These are phyloP conservation scores for Leucozona laternaria DNA, from an alignment of 2,888 invertebrate genomes.

Conservation along the genomic window DNA sequence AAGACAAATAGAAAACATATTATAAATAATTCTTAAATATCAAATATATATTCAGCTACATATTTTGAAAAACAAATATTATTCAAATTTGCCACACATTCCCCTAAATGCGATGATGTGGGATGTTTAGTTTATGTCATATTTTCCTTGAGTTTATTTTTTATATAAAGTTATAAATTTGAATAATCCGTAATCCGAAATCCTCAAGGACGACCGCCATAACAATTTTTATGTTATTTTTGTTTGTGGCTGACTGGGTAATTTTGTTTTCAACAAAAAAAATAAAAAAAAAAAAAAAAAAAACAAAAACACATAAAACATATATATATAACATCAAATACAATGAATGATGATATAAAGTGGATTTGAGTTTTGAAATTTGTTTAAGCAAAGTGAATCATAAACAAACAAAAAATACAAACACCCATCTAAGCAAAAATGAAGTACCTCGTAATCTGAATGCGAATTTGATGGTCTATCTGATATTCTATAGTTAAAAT, in stretches of 20 bases:
- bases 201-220: constrained; percentile 66
- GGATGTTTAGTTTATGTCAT: constrained; percentile 36
- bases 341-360: constrained; percentile 13
- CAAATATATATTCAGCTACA: too few species aligned
- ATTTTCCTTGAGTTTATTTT: constrained; percentile 50
- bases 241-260: constrained; percentile 64
- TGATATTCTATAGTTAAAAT: constrained; percentile 37
- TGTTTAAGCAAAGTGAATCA: constrained; percentile 28
- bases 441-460: constrained; percentile 23
- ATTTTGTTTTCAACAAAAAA: not conserved
- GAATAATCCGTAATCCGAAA: constrained; percentile 73
- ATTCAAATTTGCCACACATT: not conserved
- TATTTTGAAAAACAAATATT: not conserved
- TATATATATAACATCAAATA: not conserved
- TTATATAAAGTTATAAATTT: constrained; percentile 68
- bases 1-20: too few species aligned
- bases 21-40: too few species aligned
- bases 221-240: constrained; percentile 66
- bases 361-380: constrained; percentile 33
- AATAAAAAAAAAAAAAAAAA: too few species aligned
- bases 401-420: constrained; percentile 9
- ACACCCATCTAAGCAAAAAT: constrained; percentile 5
- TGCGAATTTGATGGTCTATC: constrained; percentile 41
- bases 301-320: constrained; percentile 3
- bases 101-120: not conserved